Percentiles rank a stretch among this genome's conserved stretches.
Conservation (phyloP, 2,797 vertebrate species). For the Sandelia bainsii region DNA sequence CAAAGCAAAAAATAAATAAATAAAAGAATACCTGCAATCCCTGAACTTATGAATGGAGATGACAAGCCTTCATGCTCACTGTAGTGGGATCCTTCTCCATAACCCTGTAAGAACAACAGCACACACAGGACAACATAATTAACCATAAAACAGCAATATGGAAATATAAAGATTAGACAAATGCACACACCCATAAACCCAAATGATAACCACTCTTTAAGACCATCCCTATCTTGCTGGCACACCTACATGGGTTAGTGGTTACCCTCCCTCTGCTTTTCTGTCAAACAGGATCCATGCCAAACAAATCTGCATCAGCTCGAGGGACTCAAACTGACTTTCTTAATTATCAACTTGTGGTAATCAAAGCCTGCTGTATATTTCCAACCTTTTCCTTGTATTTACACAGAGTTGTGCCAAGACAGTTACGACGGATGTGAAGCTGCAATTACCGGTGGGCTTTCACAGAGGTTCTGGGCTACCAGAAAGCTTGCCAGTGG, state of each 20-base stretch:
- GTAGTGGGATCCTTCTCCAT: constrained; percentile 92
- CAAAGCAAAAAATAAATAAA: neutral
- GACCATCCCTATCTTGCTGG: constrained; percentile 40
- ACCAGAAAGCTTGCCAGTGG: constrained; percentile 75
- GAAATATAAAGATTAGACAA: neutral
- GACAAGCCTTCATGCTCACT: constrained; percentile 90
- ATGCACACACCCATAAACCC: neutral
- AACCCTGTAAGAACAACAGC: constrained; percentile 82
- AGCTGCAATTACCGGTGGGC: constrained; percentile 82
- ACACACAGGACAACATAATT: constrained; percentile 23
- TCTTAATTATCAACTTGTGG: constrained; percentile 84
- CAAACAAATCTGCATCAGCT: constrained; percentile 82
- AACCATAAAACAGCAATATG: neutral
- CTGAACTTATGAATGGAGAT: constrained; percentile 93
- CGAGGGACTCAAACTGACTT: constrained; percentile 79
- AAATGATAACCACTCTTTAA: constrained; percentile 33
- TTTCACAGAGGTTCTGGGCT: constrained; percentile 78
- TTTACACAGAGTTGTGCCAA: constrained; percentile 82
- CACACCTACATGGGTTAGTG: constrained; percentile 58
- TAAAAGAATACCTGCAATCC: constrained; percentile 89
- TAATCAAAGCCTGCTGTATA: constrained; percentile 83
- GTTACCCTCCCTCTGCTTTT: constrained; percentile 55
- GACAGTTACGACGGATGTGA: constrained; percentile 81
- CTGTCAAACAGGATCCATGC: constrained; percentile 72
- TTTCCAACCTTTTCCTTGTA: constrained; percentile 81